These are phyloP conservation scores for Hyppa rectilinea DNA, from an alignment of 2,888 invertebrate species.

Conservation along the genomic window DNA sequence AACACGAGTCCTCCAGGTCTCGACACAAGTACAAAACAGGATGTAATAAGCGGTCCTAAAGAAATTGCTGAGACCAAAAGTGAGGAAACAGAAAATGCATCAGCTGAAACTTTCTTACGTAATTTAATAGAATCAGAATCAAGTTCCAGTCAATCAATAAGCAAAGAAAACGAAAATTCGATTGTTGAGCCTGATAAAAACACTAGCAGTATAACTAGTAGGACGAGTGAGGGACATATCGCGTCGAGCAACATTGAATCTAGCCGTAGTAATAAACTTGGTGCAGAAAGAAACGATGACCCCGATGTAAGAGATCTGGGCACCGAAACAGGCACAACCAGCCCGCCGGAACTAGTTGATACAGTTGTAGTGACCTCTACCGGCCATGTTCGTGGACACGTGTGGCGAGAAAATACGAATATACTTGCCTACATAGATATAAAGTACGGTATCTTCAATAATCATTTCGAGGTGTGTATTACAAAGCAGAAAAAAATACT, in stretches of 20 bases:
- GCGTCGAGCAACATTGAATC: neutral
- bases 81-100: neutral
- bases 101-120: constrained; percentile 5
- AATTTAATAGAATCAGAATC: neutral
- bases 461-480: constrained; percentile 74
- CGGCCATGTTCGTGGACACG: constrained; percentile 74
- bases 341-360: neutral
- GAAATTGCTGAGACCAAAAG: neutral
- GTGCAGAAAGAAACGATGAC: neutral
- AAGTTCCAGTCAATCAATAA: neutral
- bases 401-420: constrained; percentile 63
- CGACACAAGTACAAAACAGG: constrained; percentile 1
- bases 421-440: constrained; percentile 79
- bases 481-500: neutral
- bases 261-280: neutral
- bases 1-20: neutral
- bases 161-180: constrained; percentile 1
- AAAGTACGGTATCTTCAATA: constrained; percentile 77
- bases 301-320: neutral
- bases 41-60: neutral
- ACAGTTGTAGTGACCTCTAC: constrained; percentile 69
- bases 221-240: neutral
- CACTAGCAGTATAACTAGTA: neutral
- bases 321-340: neutral
- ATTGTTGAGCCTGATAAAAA: neutral